A percentile compares a stretch with the other conserved stretches of the same genome.
These are phyloP conservation scores for Clarias batrachus DNA, from an alignment of 2,113 vertebrate genomes.

Conservation along the genomic window DNA sequence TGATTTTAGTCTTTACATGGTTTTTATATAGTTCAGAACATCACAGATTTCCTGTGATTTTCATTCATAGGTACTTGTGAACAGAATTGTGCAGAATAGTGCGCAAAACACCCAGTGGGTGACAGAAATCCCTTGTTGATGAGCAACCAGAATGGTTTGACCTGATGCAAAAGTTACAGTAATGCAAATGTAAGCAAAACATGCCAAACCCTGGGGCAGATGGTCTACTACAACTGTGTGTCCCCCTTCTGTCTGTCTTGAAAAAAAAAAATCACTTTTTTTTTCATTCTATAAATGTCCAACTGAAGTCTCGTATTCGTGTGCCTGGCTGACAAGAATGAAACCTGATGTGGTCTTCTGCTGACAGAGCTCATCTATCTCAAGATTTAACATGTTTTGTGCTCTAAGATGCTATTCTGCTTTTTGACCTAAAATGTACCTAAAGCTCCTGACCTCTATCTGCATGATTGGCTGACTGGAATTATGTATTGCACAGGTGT, in stretches of 20 bases:
- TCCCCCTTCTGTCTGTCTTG: not conserved
- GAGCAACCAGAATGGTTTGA: no score
- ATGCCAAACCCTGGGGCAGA: no score
- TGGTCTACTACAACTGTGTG: no score
- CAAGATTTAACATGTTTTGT: not conserved
- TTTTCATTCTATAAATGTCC: not conserved
- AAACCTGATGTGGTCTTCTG: not conserved
- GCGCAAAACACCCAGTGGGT: no score
- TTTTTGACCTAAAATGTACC: not conserved
- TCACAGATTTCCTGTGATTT: no score
- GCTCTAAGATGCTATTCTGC: not conserved
- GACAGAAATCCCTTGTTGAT: no score
- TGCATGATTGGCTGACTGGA: not conserved
- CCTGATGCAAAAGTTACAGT: no score
- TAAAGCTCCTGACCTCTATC: not conserved
- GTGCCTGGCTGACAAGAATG: not conserved
- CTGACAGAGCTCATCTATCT: not conserved
- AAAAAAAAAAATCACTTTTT: no score
- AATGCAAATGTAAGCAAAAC: no score
- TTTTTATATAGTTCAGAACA: not conserved
- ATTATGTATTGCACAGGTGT: no score
- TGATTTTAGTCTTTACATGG: not conserved
- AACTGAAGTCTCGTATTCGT: not conserved
- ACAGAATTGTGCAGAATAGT: not conserved
- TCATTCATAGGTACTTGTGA: no score